phyloP scores from a whole-genome alignment of 2,888 invertebrate genomes.

The Drosophila pseudotakahashii region DNA sequence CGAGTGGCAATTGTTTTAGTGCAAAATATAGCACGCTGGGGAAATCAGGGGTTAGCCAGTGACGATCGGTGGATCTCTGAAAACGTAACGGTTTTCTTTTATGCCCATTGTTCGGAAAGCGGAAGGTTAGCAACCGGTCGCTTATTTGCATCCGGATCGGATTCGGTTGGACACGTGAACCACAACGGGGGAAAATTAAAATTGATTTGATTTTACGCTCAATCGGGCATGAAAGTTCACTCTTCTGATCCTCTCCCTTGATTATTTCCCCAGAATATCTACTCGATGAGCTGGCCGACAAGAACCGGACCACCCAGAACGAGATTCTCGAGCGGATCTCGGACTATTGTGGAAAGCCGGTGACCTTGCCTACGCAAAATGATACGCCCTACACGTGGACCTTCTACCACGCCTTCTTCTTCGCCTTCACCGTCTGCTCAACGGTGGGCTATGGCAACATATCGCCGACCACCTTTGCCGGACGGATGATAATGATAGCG shows the following conservation, averaged over 20 bases:
- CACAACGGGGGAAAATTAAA: slow-evolving; percentile 53
- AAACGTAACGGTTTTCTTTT: slow-evolving; percentile 28
- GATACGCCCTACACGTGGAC: slow-evolving; percentile 91
- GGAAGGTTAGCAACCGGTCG: slow-evolving; percentile 47
- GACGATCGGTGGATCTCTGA: slow-evolving; percentile 24
- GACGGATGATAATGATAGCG: slow-evolving; percentile 93
- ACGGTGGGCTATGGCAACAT: slow-evolving; percentile 97
- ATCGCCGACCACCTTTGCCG: slow-evolving; percentile 91
- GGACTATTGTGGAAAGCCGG: slow-evolving; percentile 90
- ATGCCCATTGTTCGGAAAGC: slow-evolving; percentile 16
- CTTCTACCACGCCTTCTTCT: slow-evolving; percentile 95
- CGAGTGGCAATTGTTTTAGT: slow-evolving; percentile 18
- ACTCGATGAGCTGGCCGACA: slow-evolving; percentile 74
- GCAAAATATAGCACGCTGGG: slow-evolving; percentile 23
- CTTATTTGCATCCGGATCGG: slow-evolving; percentile 64
- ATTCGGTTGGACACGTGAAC: slow-evolving; percentile 54
- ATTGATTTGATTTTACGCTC: slow-evolving; percentile 63
- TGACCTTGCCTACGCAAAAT: slow-evolving; percentile 87
- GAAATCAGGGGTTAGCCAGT: slow-evolving; percentile 2
- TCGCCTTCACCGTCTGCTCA: slow-evolving; percentile 95
- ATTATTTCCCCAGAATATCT: slow-evolving; percentile 74
- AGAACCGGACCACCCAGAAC: slow-evolving; percentile 77
- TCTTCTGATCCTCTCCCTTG: neutral
- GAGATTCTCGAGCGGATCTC: slow-evolving; percentile 86
- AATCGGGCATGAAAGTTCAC: slow-evolving; percentile 16